A percentile compares a stretch with the other conserved stretches of the same genome.
phyloP scores from a whole-genome alignment of 2,797 vertebrate species.

The Rhynchotus rufescens region DNA sequence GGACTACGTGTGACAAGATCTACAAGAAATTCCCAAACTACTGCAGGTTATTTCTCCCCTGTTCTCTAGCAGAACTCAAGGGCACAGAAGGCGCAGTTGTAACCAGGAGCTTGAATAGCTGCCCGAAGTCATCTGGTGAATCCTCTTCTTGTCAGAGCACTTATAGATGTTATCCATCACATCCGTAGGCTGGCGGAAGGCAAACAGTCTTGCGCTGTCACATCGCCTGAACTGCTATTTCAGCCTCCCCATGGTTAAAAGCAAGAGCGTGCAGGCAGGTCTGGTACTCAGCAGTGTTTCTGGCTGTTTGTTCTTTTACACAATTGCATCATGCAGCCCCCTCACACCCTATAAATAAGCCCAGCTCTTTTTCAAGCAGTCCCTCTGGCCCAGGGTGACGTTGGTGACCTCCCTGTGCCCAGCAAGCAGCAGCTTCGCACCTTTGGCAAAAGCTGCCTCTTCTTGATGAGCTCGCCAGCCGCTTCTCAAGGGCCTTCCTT shows the following conservation, averaged over 20 bases:
- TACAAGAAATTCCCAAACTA: neutral
- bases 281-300: neutral
- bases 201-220: neutral
- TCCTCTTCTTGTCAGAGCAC: neutral
- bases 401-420: neutral
- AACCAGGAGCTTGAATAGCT: neutral
- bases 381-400: neutral
- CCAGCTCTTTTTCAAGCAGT: neutral
- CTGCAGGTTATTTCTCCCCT: neutral
- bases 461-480: neutral
- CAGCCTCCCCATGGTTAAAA: neutral
- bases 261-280: neutral
- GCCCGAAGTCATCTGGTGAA: accelerated
- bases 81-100: neutral
- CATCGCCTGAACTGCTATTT: neutral
- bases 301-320: neutral
- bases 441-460: neutral
- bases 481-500: neutral
- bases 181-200: neutral
- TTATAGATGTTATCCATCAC: neutral
- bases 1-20: neutral
- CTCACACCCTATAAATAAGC: slow-evolving; percentile 30
- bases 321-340: neutral
- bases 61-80: neutral
- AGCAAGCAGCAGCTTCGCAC: neutral